phyloP scores from a whole-genome alignment of 2,888 invertebrate species.

The Listrodromus nycthemerus region DNA sequence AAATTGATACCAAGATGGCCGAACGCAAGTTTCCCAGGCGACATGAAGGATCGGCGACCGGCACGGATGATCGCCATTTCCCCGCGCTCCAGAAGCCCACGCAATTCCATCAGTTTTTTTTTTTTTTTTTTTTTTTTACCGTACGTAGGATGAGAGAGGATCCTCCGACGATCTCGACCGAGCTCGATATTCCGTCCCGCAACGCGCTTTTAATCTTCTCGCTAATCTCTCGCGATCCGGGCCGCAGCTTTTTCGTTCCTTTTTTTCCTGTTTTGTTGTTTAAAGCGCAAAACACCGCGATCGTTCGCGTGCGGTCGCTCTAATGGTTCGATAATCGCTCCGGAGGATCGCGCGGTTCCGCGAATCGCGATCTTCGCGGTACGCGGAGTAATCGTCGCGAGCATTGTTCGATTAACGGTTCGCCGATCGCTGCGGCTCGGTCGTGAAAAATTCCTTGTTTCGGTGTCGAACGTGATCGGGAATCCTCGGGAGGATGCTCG shows the following conservation, averaged over 20 bases:
- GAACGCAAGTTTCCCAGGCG: constrained; percentile 29
- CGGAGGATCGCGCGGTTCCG: constrained; percentile 62
- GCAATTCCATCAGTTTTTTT: constrained; percentile 26
- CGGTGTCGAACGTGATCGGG: neutral
- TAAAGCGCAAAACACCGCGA: constrained; percentile 61
- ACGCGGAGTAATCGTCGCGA: constrained; percentile 45
- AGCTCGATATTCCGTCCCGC: constrained; percentile 44
- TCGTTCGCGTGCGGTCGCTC: constrained; percentile 71
- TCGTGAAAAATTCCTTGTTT: neutral
- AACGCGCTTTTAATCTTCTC: constrained; percentile 70
- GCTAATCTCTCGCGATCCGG: constrained; percentile 67
- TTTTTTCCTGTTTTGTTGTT: constrained; percentile 19
- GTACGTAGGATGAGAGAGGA: constrained; percentile 8
- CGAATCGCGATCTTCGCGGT: constrained; percentile 48
- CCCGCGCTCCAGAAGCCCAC: constrained; percentile 15
- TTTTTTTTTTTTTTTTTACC: constrained; percentile 16
- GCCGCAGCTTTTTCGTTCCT: constrained; percentile 29
- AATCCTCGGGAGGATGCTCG: neutral
- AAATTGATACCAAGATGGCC: constrained; percentile 76
- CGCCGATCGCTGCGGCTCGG: neutral
- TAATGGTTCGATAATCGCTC: constrained; percentile 70
- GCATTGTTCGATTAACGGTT: constrained; percentile 6
- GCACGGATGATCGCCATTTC: constrained; percentile 32
- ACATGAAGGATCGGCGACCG: constrained; percentile 65
- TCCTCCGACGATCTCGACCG: constrained; percentile 32